Conservation (phyloP, 2,797 vertebrate genomes). For the Alca torda region DNA sequence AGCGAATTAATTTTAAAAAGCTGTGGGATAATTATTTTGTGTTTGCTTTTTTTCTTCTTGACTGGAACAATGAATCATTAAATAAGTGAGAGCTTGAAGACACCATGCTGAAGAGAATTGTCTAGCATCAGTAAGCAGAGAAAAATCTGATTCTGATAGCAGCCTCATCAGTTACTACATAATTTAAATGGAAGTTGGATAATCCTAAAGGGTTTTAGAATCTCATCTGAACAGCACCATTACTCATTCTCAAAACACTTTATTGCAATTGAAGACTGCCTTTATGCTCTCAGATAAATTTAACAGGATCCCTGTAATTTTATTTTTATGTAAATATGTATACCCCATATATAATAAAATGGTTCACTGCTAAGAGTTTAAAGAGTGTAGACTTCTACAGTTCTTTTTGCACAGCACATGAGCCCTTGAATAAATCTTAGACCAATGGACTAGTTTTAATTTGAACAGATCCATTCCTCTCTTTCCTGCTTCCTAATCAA, state of each 20-base stretch:
- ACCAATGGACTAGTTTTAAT: background rate
- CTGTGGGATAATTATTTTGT: constrained; percentile 31
- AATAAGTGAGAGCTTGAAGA: constrained; percentile 46
- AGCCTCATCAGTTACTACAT: constrained; percentile 58
- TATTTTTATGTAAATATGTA: constrained; percentile 55
- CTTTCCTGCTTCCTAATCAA: background rate
- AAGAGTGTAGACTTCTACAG: background rate
- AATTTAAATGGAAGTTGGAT: constrained; percentile 60
- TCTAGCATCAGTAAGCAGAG: constrained; percentile 51
- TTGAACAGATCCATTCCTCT: background rate
- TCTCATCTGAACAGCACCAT: constrained; percentile 46
- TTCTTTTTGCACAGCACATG: background rate
- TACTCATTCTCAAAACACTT: constrained; percentile 56
- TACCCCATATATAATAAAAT: constrained; percentile 34
- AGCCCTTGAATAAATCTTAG: background rate
- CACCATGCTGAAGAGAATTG: constrained; percentile 35
- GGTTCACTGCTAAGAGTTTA: background rate
- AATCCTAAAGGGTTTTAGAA: constrained; percentile 55
- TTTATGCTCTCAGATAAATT: constrained; percentile 51
- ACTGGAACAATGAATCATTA: constrained; percentile 58
- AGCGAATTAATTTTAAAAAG: constrained; percentile 40
- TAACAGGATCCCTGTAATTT: constrained; percentile 33
- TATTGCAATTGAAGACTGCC: background rate
- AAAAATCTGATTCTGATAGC: constrained; percentile 55
- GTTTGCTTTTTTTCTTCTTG: background rate